Base-by-base conservation (phyloP, 2,797 vertebrate genomes). In the Gephyroberyx darwinii region DNA sequence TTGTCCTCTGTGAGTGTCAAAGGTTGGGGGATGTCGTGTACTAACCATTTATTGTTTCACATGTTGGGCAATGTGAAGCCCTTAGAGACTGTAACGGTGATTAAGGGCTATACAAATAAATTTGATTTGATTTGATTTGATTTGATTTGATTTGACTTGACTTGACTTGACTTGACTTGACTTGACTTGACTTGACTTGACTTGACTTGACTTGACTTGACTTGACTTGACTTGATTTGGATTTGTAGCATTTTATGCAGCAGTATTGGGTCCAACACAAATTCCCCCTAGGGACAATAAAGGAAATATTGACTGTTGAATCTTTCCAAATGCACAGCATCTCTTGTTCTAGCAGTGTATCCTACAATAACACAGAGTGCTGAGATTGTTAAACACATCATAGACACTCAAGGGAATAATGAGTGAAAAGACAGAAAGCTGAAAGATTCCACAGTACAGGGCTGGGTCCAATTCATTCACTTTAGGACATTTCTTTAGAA, bases 241-340 rank as follows among this genome's bases (percentile, higher is more conserved):
- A 26, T 75, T 67, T n/a, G 30, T 35, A 56, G 22, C 50, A 74
- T 71, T 77, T 26, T 22, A 64, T 75, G 57, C 0, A 69, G 17
- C 52, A 50, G 65, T 14, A 1, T 20, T 48, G 59, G 14, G 0
- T 63, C 65, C 35, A 71, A 69, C 65, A 63, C 17, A 58, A 51
- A 75, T 22, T 78, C 83, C 77, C 84, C 58, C 9, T 19, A 19
- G 73, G 74, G 84, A 74, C 31, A 4, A 19, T 3, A 31, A 33
- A 62, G 57, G 78, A 77, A 79, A 74, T 71, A 52, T 66, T 80
- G n/a, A 70, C 62, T 81, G 65, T 71, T 58, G 61, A 61, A 54
- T 17, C 14, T 33, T 56, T 35, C 17, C 13, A 65, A 80, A 75
- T 56, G 20, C 48, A 64, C 2, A 17, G 2, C 62, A 60, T 60